Conservation (phyloP, 1,140 invertebrate species). For the Leptinotarsa texana region DNA sequence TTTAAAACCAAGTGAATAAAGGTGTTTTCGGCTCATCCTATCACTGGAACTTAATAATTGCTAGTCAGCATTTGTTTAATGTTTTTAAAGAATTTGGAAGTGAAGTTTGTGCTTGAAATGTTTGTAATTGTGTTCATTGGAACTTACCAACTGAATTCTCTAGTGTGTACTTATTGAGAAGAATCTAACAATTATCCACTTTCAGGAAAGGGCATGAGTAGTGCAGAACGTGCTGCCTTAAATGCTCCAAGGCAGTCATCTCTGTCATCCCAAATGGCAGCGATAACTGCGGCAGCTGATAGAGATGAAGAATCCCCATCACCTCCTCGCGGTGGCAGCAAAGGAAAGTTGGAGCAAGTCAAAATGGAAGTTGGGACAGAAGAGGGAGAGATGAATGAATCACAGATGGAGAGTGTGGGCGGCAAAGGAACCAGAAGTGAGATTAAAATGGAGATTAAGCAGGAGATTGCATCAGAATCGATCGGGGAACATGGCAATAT, state of each 20-base stretch:
- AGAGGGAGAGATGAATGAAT: conserved; percentile 65
- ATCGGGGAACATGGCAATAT: conserved; percentile 44
- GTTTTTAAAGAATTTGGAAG: too few relatives aligned
- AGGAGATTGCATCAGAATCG: conserved; percentile 70
- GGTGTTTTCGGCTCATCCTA: too few relatives aligned
- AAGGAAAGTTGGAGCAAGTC: conserved; percentile 68
- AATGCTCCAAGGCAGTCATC: conserved; percentile 59
- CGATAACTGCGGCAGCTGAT: conserved; percentile 68
- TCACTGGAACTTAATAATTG: too few relatives aligned
- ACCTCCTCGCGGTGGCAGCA: conserved; percentile 59
- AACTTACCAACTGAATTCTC: too few relatives aligned
- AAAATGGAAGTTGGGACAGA: conserved; percentile 65
- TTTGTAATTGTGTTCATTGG: too few relatives aligned
- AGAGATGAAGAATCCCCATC: conserved; percentile 70
- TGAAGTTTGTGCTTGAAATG: too few relatives aligned
- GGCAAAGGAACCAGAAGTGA: conserved; percentile 70
- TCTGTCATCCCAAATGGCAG: conserved; percentile 72
- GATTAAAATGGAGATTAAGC: conserved; percentile 75
- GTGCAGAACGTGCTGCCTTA: conserved; percentile 56
- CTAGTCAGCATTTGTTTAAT: too few relatives aligned
- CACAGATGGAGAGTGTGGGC: conserved; percentile 59
- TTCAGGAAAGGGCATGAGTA: conserved; percentile 58
- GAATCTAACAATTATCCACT: neutral
- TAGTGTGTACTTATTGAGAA: neutral
- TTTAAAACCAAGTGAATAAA: too few relatives aligned